These are phyloP conservation scores for Diachasmimorpha longicaudata DNA, from an alignment of 1,140 invertebrate genomes.

Conservation along the genomic window DNA sequence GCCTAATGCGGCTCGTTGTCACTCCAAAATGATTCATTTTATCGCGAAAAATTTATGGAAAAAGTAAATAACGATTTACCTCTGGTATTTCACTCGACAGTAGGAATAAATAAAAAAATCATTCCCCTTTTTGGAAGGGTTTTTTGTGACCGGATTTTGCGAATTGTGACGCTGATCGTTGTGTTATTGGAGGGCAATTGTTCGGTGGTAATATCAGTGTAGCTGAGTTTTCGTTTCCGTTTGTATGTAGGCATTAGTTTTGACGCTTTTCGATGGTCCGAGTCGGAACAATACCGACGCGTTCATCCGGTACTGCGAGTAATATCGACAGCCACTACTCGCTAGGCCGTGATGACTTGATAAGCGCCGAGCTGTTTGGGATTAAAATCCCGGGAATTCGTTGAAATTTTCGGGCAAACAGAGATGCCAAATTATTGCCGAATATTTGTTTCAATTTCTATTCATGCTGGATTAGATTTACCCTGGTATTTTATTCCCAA, in stretches of 20 bases:
- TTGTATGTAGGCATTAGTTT: slow-evolving; percentile 23
- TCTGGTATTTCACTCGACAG: background rate
- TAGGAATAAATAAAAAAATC: background rate
- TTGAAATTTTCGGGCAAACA: background rate
- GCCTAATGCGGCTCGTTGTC: too few relatives aligned
- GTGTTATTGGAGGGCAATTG: slow-evolving; percentile 22
- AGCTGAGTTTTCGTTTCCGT: slow-evolving; percentile 38
- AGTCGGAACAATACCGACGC: slow-evolving; percentile 37
- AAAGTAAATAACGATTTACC: too few relatives aligned
- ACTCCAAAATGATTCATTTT: too few relatives aligned
- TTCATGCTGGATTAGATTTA: background rate
- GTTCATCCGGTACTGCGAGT: slow-evolving; percentile 30
- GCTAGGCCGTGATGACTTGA: slow-evolving; percentile 22
- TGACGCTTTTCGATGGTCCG: slow-evolving; percentile 27
- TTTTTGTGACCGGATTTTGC: slow-evolving; percentile 1
- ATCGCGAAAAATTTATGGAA: too few relatives aligned
- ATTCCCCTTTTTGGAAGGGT: background rate
- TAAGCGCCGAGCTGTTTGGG: background rate
- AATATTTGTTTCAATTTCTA: background rate
- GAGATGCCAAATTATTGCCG: background rate
- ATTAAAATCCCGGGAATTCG: background rate
- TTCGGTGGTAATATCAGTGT: slow-evolving; percentile 11
- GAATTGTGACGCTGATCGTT: slow-evolving; percentile 25
- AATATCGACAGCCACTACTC: slow-evolving; percentile 42
- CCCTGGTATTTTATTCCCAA: background rate